Percentiles rank a stretch among this genome's conserved stretches.
phyloP scores from a whole-genome alignment of 2,888 invertebrate species.

The Elysia crispata region DNA sequence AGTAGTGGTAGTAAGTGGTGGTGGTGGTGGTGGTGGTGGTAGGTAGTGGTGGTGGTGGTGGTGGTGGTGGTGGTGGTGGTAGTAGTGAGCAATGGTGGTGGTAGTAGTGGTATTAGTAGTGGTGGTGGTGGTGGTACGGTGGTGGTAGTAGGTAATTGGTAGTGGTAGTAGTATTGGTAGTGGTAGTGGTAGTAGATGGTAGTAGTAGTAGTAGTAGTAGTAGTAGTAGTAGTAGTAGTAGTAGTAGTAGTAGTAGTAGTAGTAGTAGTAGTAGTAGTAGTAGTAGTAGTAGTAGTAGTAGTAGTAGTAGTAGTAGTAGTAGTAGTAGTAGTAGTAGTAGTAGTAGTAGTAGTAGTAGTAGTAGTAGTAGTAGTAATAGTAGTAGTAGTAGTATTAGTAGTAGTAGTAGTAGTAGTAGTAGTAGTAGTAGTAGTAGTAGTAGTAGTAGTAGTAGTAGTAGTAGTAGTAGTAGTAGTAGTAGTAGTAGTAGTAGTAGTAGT shows the following conservation, averaged over 20 bases:
- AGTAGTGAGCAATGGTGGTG: too few species aligned
- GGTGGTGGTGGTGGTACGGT: too few species aligned
- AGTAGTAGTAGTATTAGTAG: too few species aligned
- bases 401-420: too few species aligned
- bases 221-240: conserved; percentile 9
- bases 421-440: conserved; percentile 4
- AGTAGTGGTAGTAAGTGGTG: not conserved
- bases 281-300: conserved; percentile 9
- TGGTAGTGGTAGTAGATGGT: too few species aligned
- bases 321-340: conserved; percentile 4
- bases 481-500: conserved; percentile 4
- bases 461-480: conserved; percentile 9
- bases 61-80: not conserved
- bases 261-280: conserved; percentile 4
- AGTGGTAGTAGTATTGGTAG: too few species aligned
- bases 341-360: conserved; percentile 4
- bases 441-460: conserved; percentile 9
- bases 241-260: conserved; percentile 9
- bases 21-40: not conserved
- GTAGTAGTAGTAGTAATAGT: too few species aligned
- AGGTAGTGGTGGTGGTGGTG: not conserved
- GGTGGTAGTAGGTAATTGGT: too few species aligned
- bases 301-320: conserved; percentile 4
- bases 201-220: too few species aligned
- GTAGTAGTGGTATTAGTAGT: too few species aligned